These are phyloP conservation scores for Pristis pectinata DNA, from an alignment of 2,797 vertebrate genomes.

Conservation along the genomic window DNA sequence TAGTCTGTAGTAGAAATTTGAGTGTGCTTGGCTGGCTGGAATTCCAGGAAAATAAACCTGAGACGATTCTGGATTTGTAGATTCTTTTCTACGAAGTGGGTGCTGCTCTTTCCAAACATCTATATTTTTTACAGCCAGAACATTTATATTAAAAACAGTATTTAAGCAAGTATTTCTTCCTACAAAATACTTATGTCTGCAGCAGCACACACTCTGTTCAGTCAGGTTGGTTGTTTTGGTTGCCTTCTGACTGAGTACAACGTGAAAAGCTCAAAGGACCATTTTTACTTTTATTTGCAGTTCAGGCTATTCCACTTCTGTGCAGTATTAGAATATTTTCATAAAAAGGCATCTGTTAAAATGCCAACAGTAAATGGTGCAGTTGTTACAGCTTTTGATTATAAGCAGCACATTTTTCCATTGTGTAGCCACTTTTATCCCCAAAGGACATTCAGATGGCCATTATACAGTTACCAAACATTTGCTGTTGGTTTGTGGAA, in stretches of 20 bases:
- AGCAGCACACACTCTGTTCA: not conserved
- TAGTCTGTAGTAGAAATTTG: not conserved
- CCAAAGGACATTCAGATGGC: slow-evolving; percentile 1
- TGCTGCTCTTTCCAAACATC: slow-evolving; percentile 25
- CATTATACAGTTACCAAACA: slow-evolving; percentile 17
- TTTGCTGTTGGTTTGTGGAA: slow-evolving; percentile 7
- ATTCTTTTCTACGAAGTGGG: not conserved
- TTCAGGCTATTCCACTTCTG: slow-evolving; percentile 19
- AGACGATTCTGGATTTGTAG: not conserved
- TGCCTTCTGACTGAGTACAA: slow-evolving; percentile 24
- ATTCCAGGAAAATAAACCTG: slow-evolving; percentile 7
- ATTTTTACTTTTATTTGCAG: slow-evolving; percentile 35
- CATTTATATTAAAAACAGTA: slow-evolving; percentile 1
- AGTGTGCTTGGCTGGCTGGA: not conserved
- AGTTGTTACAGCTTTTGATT: slow-evolving; percentile 25
- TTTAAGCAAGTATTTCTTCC: slow-evolving; percentile 8
- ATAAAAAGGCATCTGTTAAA: slow-evolving; percentile 34
- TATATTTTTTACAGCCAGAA: not conserved
- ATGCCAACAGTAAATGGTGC: slow-evolving; percentile 11
- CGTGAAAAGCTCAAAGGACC: slow-evolving; percentile 13
- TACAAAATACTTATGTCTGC: slow-evolving; percentile 24
- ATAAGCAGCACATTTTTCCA: slow-evolving; percentile 36
- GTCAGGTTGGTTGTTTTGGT: slow-evolving; percentile 24
- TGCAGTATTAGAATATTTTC: not conserved
- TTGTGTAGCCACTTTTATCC: slow-evolving; percentile 18